These are phyloP conservation scores for Laupala kohalensis DNA, from an alignment of 1,140 invertebrate genomes.

Conservation along the genomic window DNA sequence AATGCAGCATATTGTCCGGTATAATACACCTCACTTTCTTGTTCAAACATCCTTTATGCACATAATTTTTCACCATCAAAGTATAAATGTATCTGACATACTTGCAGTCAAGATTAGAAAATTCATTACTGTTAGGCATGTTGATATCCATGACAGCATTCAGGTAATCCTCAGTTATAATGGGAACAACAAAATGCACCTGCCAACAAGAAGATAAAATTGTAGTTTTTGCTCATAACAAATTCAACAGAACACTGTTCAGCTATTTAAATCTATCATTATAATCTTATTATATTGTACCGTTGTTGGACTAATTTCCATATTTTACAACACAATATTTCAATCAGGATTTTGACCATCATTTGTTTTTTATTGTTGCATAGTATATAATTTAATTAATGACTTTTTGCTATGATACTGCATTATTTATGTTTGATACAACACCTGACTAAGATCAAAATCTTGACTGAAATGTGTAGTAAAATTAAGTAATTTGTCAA, in stretches of 20 bases:
- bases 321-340: too few relatives aligned
- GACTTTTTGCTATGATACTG: too few relatives aligned
- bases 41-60: conserved; percentile 2
- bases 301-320: too few relatives aligned
- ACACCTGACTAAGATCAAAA: too few relatives aligned
- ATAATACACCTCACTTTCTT: neutral
- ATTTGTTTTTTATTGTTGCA: too few relatives aligned
- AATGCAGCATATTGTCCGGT: neutral
- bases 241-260: too few relatives aligned
- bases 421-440: too few relatives aligned
- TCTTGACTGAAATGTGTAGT: neutral
- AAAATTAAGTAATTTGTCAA: neutral
- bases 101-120: neutral
- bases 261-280: too few relatives aligned
- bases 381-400: too few relatives aligned
- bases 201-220: neutral
- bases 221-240: too few relatives aligned
- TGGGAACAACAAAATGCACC: conserved; percentile 1
- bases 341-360: too few relatives aligned
- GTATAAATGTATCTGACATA: neutral
- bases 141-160: neutral
- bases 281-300: too few relatives aligned
- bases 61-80: neutral
- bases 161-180: conserved; percentile 2
- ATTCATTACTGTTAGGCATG: neutral